Base-by-base conservation (phyloP, 2,113 vertebrate genomes). In the Stegostoma tigrinum region DNA sequence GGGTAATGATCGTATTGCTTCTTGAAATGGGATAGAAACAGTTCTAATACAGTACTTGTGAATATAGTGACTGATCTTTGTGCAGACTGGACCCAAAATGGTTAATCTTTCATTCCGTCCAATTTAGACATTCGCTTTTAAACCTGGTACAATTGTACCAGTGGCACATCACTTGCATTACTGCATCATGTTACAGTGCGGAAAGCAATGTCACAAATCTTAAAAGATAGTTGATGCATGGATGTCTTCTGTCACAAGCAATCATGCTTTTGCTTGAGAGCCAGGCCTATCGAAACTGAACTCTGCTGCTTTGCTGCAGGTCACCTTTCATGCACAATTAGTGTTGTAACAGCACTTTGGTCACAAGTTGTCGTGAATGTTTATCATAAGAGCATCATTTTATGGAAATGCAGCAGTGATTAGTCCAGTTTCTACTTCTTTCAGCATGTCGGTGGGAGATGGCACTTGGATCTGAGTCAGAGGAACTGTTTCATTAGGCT, bases 271-370 rank as follows among this genome's bases (percentile, higher is more conserved):
- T 97, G 96, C 97, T 96, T 95, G 96, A 96, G 97, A 97, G 98
- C 97, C 97, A 95, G 97, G 98, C 97, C 98, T 98, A 98, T 98
- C 97, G 97, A 98, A 99, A 98, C 98, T 98, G 98, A 99, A 97
- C 98, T 98, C 98, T 98, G 98, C 98, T 98, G 98, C 98, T 98
- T 98, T 98, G 99, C 98, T 98, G 98, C 98, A 97, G 99, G 99
- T 99, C 98, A 98, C 98, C 99, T 99, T 99, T 99, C 99, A 99
- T 98, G 98, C 98, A 98, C 98, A 98, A 99, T 99, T 99, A 99
- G 98, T 99, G 99, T 99, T 98, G 97, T 98, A 98, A 98, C 98
- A 98, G 98, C 98, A 98, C 98, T 98, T 97, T 97, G 98, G 98
- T 98, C 98, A 97, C 98, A 98, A 98, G 98, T 98, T 99, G 99